phyloP scores from a whole-genome alignment of 2,113 vertebrate genomes.

The Cyprichromis sp. region DNA sequence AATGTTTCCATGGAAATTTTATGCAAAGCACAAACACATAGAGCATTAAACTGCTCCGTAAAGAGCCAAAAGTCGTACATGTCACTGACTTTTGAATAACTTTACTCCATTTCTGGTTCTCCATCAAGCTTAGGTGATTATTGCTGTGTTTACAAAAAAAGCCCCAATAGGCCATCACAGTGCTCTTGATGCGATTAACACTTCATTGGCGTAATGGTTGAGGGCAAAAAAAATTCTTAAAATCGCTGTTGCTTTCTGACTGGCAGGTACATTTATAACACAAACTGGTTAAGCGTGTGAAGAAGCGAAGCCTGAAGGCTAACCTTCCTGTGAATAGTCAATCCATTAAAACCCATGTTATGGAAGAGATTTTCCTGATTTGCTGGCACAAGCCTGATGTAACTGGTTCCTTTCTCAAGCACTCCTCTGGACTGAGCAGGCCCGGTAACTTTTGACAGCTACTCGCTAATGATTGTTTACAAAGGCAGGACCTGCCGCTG shows the following conservation, averaged over 20 bases:
- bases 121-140: neutral
- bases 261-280: neutral
- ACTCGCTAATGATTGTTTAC: conserved; percentile 6
- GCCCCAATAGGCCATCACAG: neutral
- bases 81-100: neutral
- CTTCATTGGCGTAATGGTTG: neutral
- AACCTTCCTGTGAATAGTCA: neutral
- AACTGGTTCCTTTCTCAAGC: neutral
- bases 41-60: neutral
- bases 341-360: neutral
- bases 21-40: neutral
- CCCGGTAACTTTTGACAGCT: neutral
- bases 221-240: neutral
- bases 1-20: neutral
- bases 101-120: neutral
- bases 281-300: neutral
- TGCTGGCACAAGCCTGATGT: neutral
- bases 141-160: neutral
- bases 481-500: neutral
- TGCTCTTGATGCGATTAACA: neutral
- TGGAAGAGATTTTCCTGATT: neutral
- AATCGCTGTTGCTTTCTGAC: neutral
- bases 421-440: neutral
- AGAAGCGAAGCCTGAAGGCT: neutral
- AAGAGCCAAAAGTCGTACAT: neutral